Evolutionary conservation across 1,140 invertebrate species (phyloP), one percentile per base, ranked within the genome.

Genomic region (Calephelis nemesis): DNA sequence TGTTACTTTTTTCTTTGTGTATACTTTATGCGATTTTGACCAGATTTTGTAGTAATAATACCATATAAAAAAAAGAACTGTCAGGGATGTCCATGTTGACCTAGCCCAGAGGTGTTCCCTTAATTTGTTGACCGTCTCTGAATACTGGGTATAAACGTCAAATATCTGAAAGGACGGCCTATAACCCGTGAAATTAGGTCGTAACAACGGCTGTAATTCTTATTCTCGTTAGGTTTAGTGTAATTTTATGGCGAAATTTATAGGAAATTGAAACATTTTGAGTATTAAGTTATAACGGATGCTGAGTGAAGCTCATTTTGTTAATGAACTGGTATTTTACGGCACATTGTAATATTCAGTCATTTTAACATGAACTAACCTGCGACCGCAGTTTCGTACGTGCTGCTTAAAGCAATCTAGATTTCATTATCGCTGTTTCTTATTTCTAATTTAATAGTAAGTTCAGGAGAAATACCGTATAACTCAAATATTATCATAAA

Each of bases 41-140:
- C 30, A 30, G 30, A 30, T 30, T 30, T 30, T 30, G 4, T 4
- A 30, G 30, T 30, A 30, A 30, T 3, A 30, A 30, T 30, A 30
- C 30, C 30, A 30, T 30, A 30, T 40, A 62, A 39, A n/a, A 30
- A 19, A 40, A 50, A 11, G 15, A 39, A 69, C 47, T 47, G 58
- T 63, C 3, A 19, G 15, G 42, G 11, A 58, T 15, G 42, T 84
- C 80, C 80, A 72, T 62, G 54, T 45, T 62, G 67, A 52, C 52
- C 70, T 74, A 30, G 67, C 54, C 12, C 63, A 40, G 72, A 82
- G 78, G 74, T 76, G 76, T 78, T 72, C 68, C 72, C 73, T 81
- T 84, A 86, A 86, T 86, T 86, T 83, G 84, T 86, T 83, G 84
- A 82, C 78, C 79, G 78, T 79, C 74, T 77, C 65, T 40, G 83